Base-by-base conservation (phyloP, 2,888 invertebrate genomes). In the Calephelis perditalis region DNA sequence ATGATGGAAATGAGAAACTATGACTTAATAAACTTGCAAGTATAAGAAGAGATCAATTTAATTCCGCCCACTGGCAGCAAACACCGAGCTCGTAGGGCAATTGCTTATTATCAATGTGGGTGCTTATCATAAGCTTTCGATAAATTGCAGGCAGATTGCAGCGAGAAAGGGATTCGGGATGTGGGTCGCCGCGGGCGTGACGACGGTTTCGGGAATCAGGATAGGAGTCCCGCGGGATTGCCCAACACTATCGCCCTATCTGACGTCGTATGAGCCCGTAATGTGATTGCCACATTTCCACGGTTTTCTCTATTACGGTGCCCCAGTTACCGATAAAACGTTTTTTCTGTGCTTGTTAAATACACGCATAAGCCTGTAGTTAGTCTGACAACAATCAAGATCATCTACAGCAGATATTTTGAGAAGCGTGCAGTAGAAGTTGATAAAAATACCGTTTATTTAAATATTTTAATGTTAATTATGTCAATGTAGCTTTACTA, bases 121-220 rank as follows among this genome's bases (percentile, higher is more conserved):
- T 35, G 35, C 35, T 52, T 52, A 52, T 52, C 52, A 52, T 52
- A 52, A 52, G 10, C 52, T 35, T 52, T 52, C 52, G 52, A 52
- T 52, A 52, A 52, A 52, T 35, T 52, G 52, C 52, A 52, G 52
- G 11, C 35, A 52, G 52, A 52, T 52, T 52, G 52, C 35, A 52
- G 52, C 26, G 4, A 35, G 52, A 35, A 52, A 35, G 52, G 52
- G 52, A 35, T 35, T 11, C 35, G 35, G 52, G 52, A 52, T 35
- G 35, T 35, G 52, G 52, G 52, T 52, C 52, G 52, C 52, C 52
- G 52, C 52, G 52, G 52, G 52, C 52, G 52, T 52, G 52, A 52
- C 52, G 52, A 52, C 52, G 52, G 52, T 52, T 35, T 7, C 26
- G 52, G 35, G 52, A 52, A 52, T 52, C 52, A 35, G 35, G 52